Base-by-base conservation (phyloP, 2,888 invertebrate genomes). In the Oscheius sp. region DNA sequence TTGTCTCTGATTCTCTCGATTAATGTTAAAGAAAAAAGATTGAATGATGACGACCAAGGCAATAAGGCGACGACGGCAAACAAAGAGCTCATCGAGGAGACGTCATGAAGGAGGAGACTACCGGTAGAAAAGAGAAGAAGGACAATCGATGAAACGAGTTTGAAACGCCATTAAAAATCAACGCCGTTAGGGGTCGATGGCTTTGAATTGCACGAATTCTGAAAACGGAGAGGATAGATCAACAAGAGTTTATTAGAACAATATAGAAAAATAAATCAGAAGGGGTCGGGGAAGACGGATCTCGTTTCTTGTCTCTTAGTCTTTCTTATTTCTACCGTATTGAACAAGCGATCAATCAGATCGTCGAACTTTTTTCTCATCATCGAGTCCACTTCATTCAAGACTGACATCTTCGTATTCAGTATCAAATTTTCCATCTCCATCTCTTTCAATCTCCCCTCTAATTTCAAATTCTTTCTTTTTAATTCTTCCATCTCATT, bases 101-200 rank as follows among this genome's bases (percentile, higher is more conserved):
- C 22, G 20, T 17, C 24, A 50, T 12, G 26, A 26, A 26, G 26
- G 14, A 28, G 5, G 28, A 50, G 26, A 30, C 28, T 28, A 50
- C 50, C 50, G 49, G 20, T 24, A 47, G 28, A 50, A 24, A n/a
- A 30, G 5, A n/a, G 50, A 30, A 30, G n/a, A n/a, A 30, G 50
- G 50, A 28, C 50, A 30, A 50, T 50, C 50, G 50, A 50, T 50
- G 50, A n/a, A 50, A 26, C 50, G 26, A 50, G 26, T 26, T 41
- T 20, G 20, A 41, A 26, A 50, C 26, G 26, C 26, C 50, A 50
- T 50, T 50, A 6, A 17, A 50, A 20, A 26, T 26, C 50, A 30
- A 50, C 50, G 50, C 50, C 28, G 24, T 20, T 50, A 24, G 50
- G 26, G 50, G 50, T 50, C 50, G 50, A 41, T 20, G 41, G 20